These are phyloP conservation scores for Lottia gigantea DNA, from an alignment of 2,888 invertebrate species.

Conservation along the genomic window DNA sequence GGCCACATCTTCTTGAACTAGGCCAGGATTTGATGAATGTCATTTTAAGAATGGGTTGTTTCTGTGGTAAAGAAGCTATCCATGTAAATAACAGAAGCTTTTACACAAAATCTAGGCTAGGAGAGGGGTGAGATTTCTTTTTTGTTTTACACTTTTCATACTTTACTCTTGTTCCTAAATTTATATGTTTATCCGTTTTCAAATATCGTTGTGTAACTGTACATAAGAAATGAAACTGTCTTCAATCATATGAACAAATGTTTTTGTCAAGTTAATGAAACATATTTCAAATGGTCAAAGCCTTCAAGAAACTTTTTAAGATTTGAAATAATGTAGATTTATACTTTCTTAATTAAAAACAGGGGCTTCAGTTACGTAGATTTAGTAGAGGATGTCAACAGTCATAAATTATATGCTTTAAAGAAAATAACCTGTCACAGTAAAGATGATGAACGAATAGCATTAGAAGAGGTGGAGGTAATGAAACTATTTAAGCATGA, in stretches of 20 bases:
- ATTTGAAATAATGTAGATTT: conserved; percentile 69
- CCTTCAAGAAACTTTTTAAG: too few relatives aligned
- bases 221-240: too few relatives aligned
- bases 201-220: too few relatives aligned
- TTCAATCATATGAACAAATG: too few relatives aligned
- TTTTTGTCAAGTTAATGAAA: too few relatives aligned
- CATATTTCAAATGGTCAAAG: too few relatives aligned
- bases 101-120: conserved; percentile 77
- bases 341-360: conserved; percentile 34
- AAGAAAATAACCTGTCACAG: conserved; percentile 86
- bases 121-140: conserved; percentile 84
- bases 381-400: conserved; percentile 77
- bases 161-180: too few relatives aligned
- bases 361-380: conserved; percentile 87
- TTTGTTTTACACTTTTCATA: too few relatives aligned
- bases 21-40: conserved; percentile 34
- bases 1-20: too few relatives aligned
- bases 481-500: conserved; percentile 79
- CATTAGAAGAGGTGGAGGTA: conserved; percentile 80
- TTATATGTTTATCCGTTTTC: too few relatives aligned
- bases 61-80: conserved; percentile 80
- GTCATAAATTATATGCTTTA: conserved; percentile 78
- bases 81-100: conserved; percentile 79
- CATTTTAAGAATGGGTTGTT: conserved; percentile 72
- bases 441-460: conserved; percentile 78